Percentiles rank a stretch among this genome's conserved stretches.
Evolutionary conservation across 2,113 vertebrate genomes (phyloP).

Genomic region (Cisticola juncidis): DNA sequence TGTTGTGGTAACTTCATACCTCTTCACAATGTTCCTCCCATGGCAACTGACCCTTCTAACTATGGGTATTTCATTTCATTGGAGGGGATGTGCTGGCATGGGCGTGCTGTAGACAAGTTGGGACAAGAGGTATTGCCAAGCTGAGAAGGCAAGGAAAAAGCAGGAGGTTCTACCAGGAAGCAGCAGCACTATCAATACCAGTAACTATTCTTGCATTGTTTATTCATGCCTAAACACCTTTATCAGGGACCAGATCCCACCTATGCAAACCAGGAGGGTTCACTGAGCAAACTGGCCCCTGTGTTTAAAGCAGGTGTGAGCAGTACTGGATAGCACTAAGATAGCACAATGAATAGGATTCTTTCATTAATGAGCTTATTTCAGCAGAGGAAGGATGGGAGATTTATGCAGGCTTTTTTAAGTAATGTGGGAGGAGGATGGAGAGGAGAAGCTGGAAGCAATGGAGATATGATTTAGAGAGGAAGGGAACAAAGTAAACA

Average conservation of each 20-base stretch:
- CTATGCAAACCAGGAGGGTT: background rate
- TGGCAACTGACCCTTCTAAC: background rate
- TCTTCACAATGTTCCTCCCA: background rate
- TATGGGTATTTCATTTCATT: background rate
- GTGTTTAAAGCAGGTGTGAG: background rate
- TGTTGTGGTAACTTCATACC: background rate
- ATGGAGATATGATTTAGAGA: background rate
- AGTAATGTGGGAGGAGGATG: background rate
- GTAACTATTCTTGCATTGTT: background rate
- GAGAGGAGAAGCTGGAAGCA: background rate
- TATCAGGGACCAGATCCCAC: background rate
- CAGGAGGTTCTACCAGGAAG: background rate
- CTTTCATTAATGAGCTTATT: background rate
- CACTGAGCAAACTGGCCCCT: background rate
- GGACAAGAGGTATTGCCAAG: background rate
- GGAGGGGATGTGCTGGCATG: background rate
- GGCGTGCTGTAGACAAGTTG: background rate
- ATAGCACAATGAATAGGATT: background rate
- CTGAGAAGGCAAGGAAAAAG: background rate
- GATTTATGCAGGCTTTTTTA: background rate
- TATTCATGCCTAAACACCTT: background rate
- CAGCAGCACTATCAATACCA: background rate
- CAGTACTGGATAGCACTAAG: background rate
- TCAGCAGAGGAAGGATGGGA: background rate
- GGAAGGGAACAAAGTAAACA: background rate